Percentiles rank a stretch among this genome's conserved stretches.
These are phyloP conservation scores for Nematolebias whitei DNA, from an alignment of 2,113 vertebrate genomes.

Conservation along the genomic window DNA sequence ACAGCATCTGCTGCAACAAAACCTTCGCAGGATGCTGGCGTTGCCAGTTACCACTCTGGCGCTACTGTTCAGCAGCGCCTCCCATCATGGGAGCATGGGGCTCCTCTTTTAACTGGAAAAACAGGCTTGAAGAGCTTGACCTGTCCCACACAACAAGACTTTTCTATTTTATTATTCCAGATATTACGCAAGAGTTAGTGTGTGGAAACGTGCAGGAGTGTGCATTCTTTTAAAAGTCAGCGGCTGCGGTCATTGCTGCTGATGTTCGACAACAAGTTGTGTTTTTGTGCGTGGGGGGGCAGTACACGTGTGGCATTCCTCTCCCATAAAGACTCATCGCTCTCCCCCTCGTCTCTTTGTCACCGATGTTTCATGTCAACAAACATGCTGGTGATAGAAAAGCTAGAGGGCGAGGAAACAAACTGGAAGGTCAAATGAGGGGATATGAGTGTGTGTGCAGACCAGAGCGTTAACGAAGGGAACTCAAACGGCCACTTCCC, in stretches of 20 bases:
- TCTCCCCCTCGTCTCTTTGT: conserved; percentile 37
- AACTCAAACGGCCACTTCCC: background rate
- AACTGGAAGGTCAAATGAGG: conserved; percentile 19
- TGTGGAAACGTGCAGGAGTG: background rate
- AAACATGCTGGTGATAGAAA: conserved; percentile 35
- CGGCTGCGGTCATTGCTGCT: background rate
- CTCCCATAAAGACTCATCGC: conserved; percentile 48
- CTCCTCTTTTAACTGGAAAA: conserved; percentile 28
- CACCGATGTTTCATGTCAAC: conserved; percentile 59
- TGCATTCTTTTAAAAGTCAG: background rate
- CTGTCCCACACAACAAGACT: conserved; percentile 12
- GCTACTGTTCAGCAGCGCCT: background rate
- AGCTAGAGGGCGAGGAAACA: conserved; percentile 25
- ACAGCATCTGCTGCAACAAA: background rate
- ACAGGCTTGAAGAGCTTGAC: conserved; percentile 34
- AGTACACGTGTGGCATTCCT: conserved; percentile 63
- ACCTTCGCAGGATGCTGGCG: background rate
- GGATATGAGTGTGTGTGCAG: background rate
- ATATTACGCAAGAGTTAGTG: background rate
- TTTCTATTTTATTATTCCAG: background rate
- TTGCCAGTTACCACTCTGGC: too few species aligned
- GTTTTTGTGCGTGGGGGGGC: conserved; percentile 38
- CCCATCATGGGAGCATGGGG: background rate
- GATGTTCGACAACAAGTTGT: background rate
- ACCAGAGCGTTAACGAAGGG: too few species aligned